These are phyloP conservation scores for Drosophila carrolli DNA, from an alignment of 1,140 invertebrate genomes.

Conservation along the genomic window DNA sequence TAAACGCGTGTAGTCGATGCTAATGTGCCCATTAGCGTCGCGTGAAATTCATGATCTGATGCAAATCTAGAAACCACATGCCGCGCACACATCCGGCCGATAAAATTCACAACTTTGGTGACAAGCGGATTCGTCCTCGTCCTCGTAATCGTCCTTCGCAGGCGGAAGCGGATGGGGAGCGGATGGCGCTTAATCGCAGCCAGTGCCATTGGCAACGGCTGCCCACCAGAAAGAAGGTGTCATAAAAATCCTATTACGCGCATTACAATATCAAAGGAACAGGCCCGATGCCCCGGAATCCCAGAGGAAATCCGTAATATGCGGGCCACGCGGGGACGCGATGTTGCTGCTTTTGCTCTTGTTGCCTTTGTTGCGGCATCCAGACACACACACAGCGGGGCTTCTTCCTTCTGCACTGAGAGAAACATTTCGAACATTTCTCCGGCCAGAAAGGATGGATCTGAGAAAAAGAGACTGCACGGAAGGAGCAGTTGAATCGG, in stretches of 20 bases:
- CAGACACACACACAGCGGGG: slow-evolving; percentile 3
- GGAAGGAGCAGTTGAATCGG: too few species aligned
- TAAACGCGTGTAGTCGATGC: slow-evolving; percentile 79
- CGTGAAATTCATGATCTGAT: slow-evolving; percentile 79
- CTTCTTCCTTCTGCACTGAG: slow-evolving; percentile 2
- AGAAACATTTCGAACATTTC: background rate
- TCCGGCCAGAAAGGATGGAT: too few species aligned
- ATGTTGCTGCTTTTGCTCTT: slow-evolving; percentile 18
- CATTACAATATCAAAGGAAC: slow-evolving; percentile 77
- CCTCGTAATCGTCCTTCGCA: background rate
- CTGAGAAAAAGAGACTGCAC: too few species aligned
- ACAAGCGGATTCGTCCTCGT: slow-evolving; percentile 51
- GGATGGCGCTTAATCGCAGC: slow-evolving; percentile 25
- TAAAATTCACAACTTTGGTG: slow-evolving; percentile 81
- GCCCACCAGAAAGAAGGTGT: slow-evolving; percentile 58
- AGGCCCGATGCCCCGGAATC: slow-evolving; percentile 59
- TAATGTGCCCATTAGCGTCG: slow-evolving; percentile 75
- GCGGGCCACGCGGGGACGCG: slow-evolving; percentile 30
- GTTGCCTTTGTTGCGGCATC: background rate
- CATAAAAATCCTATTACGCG: slow-evolving; percentile 82
- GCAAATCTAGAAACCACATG: slow-evolving; percentile 69
- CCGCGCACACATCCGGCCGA: slow-evolving; percentile 63
- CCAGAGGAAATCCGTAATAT: slow-evolving; percentile 64
- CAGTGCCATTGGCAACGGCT: slow-evolving; percentile 46
- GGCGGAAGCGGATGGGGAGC: background rate